Conservation (phyloP, 2,113 vertebrate species). For the Lanius ludovicianus region DNA sequence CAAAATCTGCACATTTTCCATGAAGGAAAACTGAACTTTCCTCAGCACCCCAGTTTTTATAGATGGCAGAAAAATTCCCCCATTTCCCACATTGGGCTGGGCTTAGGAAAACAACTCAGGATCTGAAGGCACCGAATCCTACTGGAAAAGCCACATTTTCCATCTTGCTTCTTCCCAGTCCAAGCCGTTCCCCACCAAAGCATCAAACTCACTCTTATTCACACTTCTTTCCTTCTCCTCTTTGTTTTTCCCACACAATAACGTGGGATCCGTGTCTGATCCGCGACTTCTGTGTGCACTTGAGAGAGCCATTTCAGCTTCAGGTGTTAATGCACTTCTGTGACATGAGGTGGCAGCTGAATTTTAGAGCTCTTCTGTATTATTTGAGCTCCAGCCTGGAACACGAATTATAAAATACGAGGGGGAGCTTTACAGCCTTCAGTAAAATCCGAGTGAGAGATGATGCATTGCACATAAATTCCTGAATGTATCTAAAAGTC, state of each 20-base stretch:
- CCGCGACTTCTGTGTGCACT: accelerated
- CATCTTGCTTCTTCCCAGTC: not conserved
- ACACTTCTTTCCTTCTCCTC: not conserved
- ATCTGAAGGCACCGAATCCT: not conserved
- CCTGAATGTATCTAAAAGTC: not conserved
- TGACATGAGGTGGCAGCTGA: not conserved
- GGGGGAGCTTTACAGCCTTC: not conserved
- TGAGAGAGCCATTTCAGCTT: not conserved
- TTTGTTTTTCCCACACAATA: not conserved
- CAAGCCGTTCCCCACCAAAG: not conserved
- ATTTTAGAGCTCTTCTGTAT: not conserved
- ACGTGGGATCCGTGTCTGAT: accelerated
- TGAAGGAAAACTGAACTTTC: not conserved
- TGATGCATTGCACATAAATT: not conserved
- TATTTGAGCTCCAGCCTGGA: not conserved
- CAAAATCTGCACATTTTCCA: not conserved
- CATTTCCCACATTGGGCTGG: not conserved
- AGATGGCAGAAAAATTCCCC: not conserved
- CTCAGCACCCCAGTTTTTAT: not conserved
- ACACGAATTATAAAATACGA: not conserved
- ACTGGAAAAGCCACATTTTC: not conserved
- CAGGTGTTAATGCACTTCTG: not conserved
- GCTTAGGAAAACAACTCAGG: not conserved
- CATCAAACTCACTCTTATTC: not conserved
- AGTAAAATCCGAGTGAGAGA: not conserved